Conservation (phyloP, 2,888 invertebrate genomes). For the Calameuta idolon region DNA sequence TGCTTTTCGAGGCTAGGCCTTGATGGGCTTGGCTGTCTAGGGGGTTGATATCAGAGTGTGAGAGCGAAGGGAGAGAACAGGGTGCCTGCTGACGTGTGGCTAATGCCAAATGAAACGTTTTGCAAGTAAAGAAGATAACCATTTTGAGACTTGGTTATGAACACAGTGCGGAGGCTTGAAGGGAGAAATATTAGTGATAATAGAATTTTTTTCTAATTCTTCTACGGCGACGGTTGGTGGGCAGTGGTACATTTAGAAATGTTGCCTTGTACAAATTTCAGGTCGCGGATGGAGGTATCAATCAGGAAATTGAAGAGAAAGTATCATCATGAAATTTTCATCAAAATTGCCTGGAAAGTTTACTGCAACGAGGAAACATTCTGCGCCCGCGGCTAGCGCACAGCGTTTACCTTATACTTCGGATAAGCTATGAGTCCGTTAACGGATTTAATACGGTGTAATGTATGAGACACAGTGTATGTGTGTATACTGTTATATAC, state of each 20-base stretch:
- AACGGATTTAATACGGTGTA: conserved; percentile 48
- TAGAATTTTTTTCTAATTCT: neutral
- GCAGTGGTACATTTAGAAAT: neutral
- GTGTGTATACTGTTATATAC: neutral
- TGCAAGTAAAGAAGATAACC: conserved; percentile 12
- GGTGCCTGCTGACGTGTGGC: conserved; percentile 29
- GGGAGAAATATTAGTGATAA: neutral
- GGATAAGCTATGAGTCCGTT: conserved; percentile 32
- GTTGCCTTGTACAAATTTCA: neutral
- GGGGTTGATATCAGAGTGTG: conserved; percentile 9
- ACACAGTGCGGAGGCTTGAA: neutral
- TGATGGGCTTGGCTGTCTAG: neutral
- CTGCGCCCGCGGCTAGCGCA: neutral
- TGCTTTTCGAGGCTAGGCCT: neutral
- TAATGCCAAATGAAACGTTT: conserved; percentile 30
- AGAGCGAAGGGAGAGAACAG: conserved; percentile 20
- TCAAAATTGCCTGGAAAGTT: conserved; percentile 1
- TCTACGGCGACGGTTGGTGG: neutral
- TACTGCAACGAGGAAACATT: neutral
- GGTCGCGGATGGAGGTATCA: neutral
- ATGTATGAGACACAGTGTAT: conserved; percentile 38
- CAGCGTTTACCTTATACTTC: conserved; percentile 9
- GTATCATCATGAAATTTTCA: neutral
- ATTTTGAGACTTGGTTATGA: neutral
- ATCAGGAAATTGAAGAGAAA: neutral